phyloP scores from a whole-genome alignment of 2,888 invertebrate genomes.

The Tetrapedia diversipes region DNA sequence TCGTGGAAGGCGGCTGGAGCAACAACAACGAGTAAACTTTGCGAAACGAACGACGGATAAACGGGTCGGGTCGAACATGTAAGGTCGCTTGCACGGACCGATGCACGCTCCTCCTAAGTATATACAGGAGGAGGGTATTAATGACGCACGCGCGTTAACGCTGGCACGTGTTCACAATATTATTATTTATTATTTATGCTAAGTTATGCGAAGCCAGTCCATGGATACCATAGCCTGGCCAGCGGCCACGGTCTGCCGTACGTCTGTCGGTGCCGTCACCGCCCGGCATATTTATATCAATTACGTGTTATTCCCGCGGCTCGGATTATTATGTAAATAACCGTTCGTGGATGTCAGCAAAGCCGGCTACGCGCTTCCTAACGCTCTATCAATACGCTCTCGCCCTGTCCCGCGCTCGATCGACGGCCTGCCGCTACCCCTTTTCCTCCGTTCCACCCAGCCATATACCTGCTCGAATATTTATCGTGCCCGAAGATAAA shows the following conservation, averaged over 20 bases:
- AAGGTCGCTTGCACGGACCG: conserved; percentile 38
- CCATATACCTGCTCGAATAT: conserved; percentile 23
- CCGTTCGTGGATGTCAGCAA: conserved; percentile 60
- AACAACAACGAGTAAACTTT: too few relatives aligned
- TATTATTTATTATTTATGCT: conserved; percentile 83
- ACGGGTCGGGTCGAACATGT: conserved; percentile 43
- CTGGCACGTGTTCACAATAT: conserved; percentile 81
- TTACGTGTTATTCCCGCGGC: conserved; percentile 79
- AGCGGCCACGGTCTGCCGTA: conserved; percentile 78
- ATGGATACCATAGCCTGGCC: conserved; percentile 76
- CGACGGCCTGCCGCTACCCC: neutral
- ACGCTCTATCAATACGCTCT: conserved; percentile 19
- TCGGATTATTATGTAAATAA: conserved; percentile 81
- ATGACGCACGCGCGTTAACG: conserved; percentile 77
- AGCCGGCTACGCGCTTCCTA: conserved; percentile 31
- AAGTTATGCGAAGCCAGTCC: conserved; percentile 80
- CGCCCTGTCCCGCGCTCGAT: neutral
- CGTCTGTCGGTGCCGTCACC: conserved; percentile 77
- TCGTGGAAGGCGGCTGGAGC: too few relatives aligned
- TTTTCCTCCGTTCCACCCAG: neutral
- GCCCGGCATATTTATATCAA: conserved; percentile 81
- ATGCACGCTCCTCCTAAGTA: conserved; percentile 52
- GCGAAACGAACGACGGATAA: conserved; percentile 26
- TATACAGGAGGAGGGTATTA: conserved; percentile 68
- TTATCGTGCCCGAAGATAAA: conserved; percentile 25